A percentile compares a stretch with the other conserved stretches of the same genome.
Evolutionary conservation across 2,797 vertebrate genomes (phyloP).

Genomic region (Bovichtus diacanthus): DNA sequence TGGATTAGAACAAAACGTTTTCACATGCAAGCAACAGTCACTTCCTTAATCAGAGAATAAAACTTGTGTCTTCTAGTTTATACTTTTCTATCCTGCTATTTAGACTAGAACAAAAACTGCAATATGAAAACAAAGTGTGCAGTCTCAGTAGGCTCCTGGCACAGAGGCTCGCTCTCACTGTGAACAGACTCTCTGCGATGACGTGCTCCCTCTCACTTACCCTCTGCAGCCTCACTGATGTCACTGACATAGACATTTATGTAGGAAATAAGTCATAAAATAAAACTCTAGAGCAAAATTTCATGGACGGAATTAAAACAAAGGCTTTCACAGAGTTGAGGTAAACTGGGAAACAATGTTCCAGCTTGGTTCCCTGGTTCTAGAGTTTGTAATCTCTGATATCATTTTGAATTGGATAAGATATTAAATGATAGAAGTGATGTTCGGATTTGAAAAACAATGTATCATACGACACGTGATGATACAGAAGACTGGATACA

Average conservation of each 20-base stretch:
- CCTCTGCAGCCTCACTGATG: slow-evolving; percentile 56
- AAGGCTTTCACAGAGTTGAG: slow-evolving; percentile 44
- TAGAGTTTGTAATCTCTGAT: background rate
- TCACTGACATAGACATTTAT: slow-evolving; percentile 64
- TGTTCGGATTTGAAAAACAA: background rate
- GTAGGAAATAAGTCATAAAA: slow-evolving; percentile 67
- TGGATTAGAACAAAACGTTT: slow-evolving; percentile 4
- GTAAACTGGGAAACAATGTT: slow-evolving; percentile 34
- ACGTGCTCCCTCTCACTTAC: background rate
- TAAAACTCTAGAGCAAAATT: slow-evolving; percentile 54
- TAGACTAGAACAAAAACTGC: slow-evolving; percentile 9
- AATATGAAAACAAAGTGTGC: slow-evolving; percentile 12
- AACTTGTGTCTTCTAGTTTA: background rate
- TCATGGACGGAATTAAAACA: slow-evolving; percentile 49
- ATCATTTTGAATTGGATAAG: background rate
- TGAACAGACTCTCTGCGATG: slow-evolving; percentile 27
- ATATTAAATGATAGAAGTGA: background rate
- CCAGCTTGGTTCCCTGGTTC: background rate
- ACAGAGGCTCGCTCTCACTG: slow-evolving; percentile 11
- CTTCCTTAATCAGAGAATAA: background rate
- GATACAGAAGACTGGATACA: background rate
- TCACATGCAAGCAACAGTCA: slow-evolving; percentile 4
- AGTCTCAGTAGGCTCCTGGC: slow-evolving; percentile 37
- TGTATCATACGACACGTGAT: background rate
- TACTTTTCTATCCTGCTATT: background rate